phyloP scores from a whole-genome alignment of 2,888 invertebrate species.

The Dermolepida albohirtum region DNA sequence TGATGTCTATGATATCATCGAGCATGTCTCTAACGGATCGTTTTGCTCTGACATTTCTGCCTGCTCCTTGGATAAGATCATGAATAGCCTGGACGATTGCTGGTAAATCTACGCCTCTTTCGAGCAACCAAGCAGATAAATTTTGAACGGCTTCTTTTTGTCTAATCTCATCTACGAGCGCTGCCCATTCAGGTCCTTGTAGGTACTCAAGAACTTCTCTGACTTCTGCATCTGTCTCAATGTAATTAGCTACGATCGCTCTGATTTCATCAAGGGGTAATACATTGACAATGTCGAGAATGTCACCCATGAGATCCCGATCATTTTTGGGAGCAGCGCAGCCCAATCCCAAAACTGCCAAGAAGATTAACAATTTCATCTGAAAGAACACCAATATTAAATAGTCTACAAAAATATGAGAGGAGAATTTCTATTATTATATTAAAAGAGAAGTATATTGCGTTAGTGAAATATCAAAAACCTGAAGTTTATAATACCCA shows the following conservation, averaged over 20 bases:
- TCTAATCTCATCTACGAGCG: constrained; percentile 46
- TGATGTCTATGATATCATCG: constrained; percentile 44
- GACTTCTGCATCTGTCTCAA: constrained; percentile 51
- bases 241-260: constrained; percentile 49
- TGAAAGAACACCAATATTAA: neutral
- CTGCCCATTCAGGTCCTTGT: constrained; percentile 52
- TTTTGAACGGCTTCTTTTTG: constrained; percentile 46
- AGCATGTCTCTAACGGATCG: constrained; percentile 44
- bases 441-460: neutral
- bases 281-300: constrained; percentile 50
- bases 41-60: neutral
- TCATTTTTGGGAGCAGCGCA: constrained; percentile 41
- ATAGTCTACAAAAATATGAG: neutral
- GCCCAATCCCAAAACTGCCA: constrained; percentile 43
- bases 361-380: constrained; percentile 47
- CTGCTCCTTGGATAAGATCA: constrained; percentile 45
- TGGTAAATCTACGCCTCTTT: constrained; percentile 50
- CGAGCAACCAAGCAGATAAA: constrained; percentile 48
- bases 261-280: constrained; percentile 52
- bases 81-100: constrained; percentile 45
- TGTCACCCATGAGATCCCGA: constrained; percentile 42
- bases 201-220: constrained; percentile 50
- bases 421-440: neutral
- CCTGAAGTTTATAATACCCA: too few species aligned
- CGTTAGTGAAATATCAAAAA: too few species aligned